phyloP scores from a whole-genome alignment of 2,113 vertebrate genomes.

The Osmerus mordax region DNA sequence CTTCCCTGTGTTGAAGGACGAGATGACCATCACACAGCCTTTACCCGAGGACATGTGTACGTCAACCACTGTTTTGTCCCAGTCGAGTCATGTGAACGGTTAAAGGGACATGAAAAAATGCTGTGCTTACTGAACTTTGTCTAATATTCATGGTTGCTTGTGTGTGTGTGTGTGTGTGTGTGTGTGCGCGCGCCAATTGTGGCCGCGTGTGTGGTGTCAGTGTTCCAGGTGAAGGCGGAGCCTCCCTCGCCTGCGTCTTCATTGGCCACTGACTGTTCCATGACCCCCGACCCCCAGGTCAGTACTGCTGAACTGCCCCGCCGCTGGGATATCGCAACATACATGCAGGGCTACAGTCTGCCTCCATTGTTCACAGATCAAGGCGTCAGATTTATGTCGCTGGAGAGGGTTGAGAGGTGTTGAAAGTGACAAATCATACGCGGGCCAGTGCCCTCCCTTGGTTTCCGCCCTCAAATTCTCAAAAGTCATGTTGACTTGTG shows the following conservation, averaged over 20 bases:
- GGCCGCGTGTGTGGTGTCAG: constrained; percentile 52
- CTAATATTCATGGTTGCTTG: too few relatives aligned
- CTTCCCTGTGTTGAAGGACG: constrained; percentile 44
- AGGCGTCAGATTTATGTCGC: too few relatives aligned
- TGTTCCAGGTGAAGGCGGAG: constrained; percentile 86
- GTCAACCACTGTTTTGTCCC: constrained; percentile 13
- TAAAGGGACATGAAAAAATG: background rate
- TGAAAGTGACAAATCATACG: too few relatives aligned
- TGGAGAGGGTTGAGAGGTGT: too few relatives aligned
- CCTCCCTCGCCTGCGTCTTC: constrained; percentile 83
- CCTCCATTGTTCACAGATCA: too few relatives aligned
- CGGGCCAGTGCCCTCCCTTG: too few relatives aligned
- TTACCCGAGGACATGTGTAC: constrained; percentile 71
- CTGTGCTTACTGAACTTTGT: background rate
- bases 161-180: background rate
- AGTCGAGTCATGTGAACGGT: background rate
- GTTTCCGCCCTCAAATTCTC: too few relatives aligned
- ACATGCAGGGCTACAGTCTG: too few relatives aligned
- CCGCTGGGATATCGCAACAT: too few relatives aligned
- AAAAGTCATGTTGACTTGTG: too few relatives aligned
- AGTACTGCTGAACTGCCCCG: constrained; percentile 1
- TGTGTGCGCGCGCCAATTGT: constrained; percentile 18
- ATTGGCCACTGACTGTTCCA: constrained; percentile 72
- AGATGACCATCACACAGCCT: constrained; percentile 63
- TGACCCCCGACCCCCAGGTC: constrained; percentile 69